Percentiles rank a stretch among this genome's conserved stretches.
These are phyloP conservation scores for Dunckerocampus dactyliophorus DNA, from an alignment of 2,113 vertebrate species.

Conservation along the genomic window DNA sequence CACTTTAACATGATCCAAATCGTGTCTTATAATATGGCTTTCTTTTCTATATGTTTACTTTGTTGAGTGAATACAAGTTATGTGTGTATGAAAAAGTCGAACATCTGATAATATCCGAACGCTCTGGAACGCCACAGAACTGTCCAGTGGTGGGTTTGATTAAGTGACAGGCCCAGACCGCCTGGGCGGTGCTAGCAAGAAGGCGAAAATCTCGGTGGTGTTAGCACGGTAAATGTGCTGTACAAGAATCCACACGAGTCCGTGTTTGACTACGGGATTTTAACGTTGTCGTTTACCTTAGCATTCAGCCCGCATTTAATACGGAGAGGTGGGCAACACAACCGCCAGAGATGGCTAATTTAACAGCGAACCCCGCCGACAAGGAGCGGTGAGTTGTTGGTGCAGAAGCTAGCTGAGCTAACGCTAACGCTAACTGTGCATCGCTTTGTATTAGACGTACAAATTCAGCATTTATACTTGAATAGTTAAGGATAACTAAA, in stretches of 20 bases:
- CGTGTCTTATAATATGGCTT: too few species aligned
- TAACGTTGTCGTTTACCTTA: neutral
- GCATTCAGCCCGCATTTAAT: rapidly evolving
- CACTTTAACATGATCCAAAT: neutral
- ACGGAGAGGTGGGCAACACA: neutral
- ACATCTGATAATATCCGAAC: too few species aligned
- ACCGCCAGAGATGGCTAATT: constrained; percentile 47
- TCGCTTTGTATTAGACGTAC: neutral
- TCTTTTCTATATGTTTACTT: too few species aligned
- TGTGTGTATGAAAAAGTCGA: too few species aligned
- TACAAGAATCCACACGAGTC: too few species aligned
- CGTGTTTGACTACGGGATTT: too few species aligned
- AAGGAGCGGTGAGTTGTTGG: constrained; percentile 60
- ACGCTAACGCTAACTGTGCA: constrained; percentile 2
- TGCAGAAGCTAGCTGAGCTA: neutral
- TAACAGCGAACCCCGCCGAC: constrained; percentile 61
- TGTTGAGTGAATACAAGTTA: too few species aligned
- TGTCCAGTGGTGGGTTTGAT: neutral
- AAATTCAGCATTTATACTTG: neutral
- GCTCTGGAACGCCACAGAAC: neutral
- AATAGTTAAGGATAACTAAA: too few species aligned
- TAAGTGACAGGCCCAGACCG: neutral
- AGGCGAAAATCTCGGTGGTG: too few species aligned
- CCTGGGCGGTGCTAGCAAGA: too few species aligned
- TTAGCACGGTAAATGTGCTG: too few species aligned